A percentile compares a stretch with the other conserved stretches of the same genome.
Evolutionary conservation across 2,888 invertebrate species (phyloP).

Genomic region (Dryobota labecula): DNA sequence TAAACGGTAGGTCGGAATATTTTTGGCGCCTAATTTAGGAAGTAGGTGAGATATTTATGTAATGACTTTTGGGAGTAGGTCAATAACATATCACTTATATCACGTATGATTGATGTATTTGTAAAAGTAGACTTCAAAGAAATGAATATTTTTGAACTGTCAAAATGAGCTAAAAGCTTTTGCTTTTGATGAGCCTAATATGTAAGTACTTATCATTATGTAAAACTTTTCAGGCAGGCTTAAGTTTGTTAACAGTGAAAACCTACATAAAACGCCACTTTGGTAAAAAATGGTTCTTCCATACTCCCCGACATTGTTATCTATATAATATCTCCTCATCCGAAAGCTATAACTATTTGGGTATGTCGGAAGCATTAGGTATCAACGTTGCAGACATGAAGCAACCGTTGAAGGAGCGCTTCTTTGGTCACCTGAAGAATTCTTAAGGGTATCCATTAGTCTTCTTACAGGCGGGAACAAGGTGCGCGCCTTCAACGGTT

Average conservation of each 20-base stretch:
- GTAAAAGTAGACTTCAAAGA: slow-evolving; percentile 25
- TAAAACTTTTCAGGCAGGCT: background rate
- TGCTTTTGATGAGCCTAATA: background rate
- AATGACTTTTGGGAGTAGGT: slow-evolving; percentile 44
- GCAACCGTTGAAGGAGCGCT: too few species aligned
- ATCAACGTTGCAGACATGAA: too few species aligned
- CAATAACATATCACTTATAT: slow-evolving; percentile 33
- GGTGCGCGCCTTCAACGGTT: background rate
- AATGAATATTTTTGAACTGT: slow-evolving; percentile 14
- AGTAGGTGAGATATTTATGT: slow-evolving; percentile 43
- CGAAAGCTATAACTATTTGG: too few species aligned
- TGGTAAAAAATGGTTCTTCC: background rate
- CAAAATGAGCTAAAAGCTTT: slow-evolving; percentile 22
- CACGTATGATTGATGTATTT: slow-evolving; percentile 34
- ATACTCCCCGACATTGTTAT: too few species aligned
- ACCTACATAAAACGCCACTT: background rate
- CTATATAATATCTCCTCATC: too few species aligned
- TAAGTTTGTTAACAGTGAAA: too few species aligned
- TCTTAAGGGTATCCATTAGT: too few species aligned
- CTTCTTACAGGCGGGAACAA: too few species aligned
- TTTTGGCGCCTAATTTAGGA: slow-evolving; percentile 42
- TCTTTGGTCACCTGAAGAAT: too few species aligned
- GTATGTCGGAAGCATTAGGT: too few species aligned
- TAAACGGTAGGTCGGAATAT: slow-evolving; percentile 21
- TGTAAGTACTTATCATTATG: background rate